phyloP scores from a whole-genome alignment of 2,797 vertebrate genomes.

The Myotis myotis region DNA sequence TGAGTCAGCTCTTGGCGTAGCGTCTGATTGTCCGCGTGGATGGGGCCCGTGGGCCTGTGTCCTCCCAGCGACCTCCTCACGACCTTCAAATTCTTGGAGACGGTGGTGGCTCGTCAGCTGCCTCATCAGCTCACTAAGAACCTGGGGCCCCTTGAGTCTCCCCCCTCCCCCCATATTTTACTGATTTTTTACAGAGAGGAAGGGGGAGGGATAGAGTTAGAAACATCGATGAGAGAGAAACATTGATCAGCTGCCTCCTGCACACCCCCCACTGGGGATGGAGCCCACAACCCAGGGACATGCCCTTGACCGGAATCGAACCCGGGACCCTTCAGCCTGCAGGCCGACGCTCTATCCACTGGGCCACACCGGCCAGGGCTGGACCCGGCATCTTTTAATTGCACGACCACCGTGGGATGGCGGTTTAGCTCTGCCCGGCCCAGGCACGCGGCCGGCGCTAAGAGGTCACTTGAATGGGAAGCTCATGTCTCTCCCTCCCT shows the following conservation, averaged over 20 bases:
- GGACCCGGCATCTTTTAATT: conserved; percentile 74
- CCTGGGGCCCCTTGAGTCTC: not conserved
- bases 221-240: no score
- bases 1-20: not conserved
- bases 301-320: no score
- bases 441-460: conserved; percentile 63
- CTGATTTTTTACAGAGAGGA: no score
- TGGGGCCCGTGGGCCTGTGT: not conserved
- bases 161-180: not conserved
- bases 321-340: no score
- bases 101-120: conserved; percentile 10
- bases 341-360: no score
- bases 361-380: not conserved
- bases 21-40: not conserved
- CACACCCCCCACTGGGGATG: no score
- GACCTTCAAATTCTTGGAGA: conserved; percentile 46
- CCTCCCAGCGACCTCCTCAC: conserved; percentile 25
- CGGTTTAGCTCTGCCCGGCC: conserved; percentile 74
- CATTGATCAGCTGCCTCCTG: no score
- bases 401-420: conserved; percentile 63
- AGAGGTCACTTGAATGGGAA: conserved; percentile 62
- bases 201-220: no score
- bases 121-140: conserved; percentile 59
- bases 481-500: not conserved
- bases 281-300: no score